Evolutionary conservation across 2,888 invertebrate genomes (phyloP).

Genomic region (Ariolimax columbianus): DNA sequence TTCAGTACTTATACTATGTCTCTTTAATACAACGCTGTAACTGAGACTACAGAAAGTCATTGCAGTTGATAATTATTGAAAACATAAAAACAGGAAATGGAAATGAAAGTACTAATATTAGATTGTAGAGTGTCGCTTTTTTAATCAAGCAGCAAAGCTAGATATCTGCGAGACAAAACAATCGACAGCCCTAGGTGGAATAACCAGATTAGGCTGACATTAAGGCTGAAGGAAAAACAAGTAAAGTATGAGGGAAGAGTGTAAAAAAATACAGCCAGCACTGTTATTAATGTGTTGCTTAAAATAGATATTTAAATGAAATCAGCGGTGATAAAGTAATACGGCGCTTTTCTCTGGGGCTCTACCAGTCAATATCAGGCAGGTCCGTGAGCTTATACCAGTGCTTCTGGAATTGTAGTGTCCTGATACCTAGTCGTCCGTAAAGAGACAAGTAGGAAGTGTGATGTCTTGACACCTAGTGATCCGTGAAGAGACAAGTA

Average conservation of each 20-base stretch:
- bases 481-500: too few species aligned
- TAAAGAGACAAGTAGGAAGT: too few species aligned
- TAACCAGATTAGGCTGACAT: not conserved
- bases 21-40: too few species aligned
- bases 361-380: not conserved
- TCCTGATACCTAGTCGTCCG: too few species aligned
- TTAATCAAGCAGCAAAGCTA: not conserved
- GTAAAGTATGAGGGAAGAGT: not conserved
- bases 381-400: too few species aligned
- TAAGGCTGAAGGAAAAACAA: too few species aligned
- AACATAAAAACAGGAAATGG: not conserved
- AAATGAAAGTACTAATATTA: not conserved
- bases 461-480: too few species aligned
- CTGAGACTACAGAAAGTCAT: not conserved
- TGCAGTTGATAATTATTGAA: not conserved
- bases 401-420: too few species aligned
- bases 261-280: too few species aligned
- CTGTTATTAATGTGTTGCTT: constrained; percentile 9
- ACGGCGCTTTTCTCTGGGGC: not conserved
- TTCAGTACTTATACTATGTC: too few species aligned
- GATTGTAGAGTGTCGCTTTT: not conserved
- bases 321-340: not conserved
- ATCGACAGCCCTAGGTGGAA: not conserved
- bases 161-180: not conserved
- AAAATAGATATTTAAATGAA: constrained; percentile 21